Conservation (phyloP, 2,113 vertebrate species). For the Synchiropus splendidus region DNA sequence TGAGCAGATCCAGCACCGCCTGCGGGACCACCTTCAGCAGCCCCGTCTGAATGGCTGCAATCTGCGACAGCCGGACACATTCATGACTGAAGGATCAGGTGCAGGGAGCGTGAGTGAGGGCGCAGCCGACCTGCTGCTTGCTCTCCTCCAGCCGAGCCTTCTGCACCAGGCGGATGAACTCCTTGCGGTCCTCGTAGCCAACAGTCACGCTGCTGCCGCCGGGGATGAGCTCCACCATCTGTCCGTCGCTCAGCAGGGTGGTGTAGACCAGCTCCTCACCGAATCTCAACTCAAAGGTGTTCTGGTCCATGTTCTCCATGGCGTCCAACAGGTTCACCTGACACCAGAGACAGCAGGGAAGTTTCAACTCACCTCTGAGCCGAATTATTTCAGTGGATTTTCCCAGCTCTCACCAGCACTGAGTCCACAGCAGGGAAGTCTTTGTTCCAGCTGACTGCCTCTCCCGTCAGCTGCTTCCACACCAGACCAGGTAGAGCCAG, state of each 20-base stretch:
- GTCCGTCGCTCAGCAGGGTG: slow-evolving; percentile 82
- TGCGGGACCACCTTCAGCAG: slow-evolving; percentile 94
- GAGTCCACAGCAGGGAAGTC: slow-evolving; percentile 94
- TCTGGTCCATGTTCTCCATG: slow-evolving; percentile 94
- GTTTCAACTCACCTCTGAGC: too few relatives aligned
- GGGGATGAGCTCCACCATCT: slow-evolving; percentile 81
- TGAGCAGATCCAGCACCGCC: slow-evolving; percentile 90
- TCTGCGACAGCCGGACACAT: slow-evolving; percentile 49
- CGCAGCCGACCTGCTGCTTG: slow-evolving; percentile 77
- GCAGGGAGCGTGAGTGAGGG: background rate
- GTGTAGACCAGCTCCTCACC: slow-evolving; percentile 91
- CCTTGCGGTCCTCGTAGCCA: slow-evolving; percentile 78
- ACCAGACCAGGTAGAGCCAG: slow-evolving; percentile 89
- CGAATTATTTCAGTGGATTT: too few relatives aligned
- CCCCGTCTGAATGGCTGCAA: slow-evolving; percentile 87
- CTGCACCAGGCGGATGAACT: slow-evolving; percentile 84
- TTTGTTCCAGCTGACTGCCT: slow-evolving; percentile 89
- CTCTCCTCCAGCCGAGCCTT: slow-evolving; percentile 86
- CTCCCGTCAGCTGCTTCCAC: slow-evolving; percentile 94
- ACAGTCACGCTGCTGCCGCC: slow-evolving; percentile 75
- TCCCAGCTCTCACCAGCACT: slow-evolving; percentile 89
- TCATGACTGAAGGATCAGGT: background rate
- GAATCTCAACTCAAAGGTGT: slow-evolving; percentile 92
- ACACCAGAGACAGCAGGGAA: slow-evolving; percentile 10
- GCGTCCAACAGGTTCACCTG: slow-evolving; percentile 93